A percentile compares a stretch with the other conserved stretches of the same genome.
These are phyloP conservation scores for Gymnothorax reevesii DNA, from an alignment of 2,797 vertebrate species.

Conservation along the genomic window DNA sequence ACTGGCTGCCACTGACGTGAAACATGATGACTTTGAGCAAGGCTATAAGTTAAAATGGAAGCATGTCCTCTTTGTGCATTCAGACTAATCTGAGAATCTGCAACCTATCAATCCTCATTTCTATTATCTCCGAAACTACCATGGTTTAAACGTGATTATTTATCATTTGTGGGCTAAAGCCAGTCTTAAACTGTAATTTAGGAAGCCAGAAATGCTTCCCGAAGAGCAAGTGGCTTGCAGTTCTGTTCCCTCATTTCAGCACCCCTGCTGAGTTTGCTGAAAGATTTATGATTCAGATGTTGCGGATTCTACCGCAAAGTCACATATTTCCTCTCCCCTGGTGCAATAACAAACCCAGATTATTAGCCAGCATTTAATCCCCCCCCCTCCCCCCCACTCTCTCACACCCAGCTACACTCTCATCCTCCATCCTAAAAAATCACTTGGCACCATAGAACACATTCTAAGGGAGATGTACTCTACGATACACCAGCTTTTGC, in stretches of 20 bases:
- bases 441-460: constrained; percentile 61
- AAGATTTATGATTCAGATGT: constrained; percentile 51
- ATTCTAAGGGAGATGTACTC: constrained; percentile 60
- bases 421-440: constrained; percentile 47
- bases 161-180: background rate
- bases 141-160: background rate
- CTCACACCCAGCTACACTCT: constrained; percentile 37
- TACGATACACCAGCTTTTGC: constrained; percentile 66
- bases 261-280: constrained; percentile 46
- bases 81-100: background rate
- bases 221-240: constrained; percentile 16
- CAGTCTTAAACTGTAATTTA: constrained; percentile 10
- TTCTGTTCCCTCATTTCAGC: constrained; percentile 37
- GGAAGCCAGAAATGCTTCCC: constrained; percentile 19
- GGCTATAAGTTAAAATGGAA: background rate
- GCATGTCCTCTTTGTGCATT: background rate
- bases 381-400: too few species aligned
- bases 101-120: background rate
- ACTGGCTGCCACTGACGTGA: background rate
- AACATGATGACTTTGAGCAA: background rate
- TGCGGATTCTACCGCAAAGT: constrained; percentile 43
- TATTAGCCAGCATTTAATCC: constrained; percentile 47
- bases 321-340: constrained; percentile 15
- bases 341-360: constrained; percentile 41
- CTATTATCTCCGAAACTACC: background rate